Conservation (phyloP, 2,797 vertebrate genomes). For the Paramormyrops hopkinsi region DNA sequence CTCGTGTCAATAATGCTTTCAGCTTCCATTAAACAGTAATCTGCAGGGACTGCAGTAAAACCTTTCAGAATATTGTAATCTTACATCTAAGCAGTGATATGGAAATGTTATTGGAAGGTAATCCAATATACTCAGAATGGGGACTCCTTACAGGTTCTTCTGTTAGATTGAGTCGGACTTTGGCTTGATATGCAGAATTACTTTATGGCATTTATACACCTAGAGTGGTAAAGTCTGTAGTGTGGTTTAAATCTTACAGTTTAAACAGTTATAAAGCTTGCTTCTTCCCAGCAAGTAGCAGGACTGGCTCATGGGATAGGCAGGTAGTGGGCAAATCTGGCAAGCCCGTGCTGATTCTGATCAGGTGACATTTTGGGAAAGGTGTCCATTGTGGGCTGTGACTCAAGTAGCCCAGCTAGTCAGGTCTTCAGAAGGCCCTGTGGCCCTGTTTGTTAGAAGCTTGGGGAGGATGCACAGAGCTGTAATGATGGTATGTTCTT, state of each 20-base stretch:
- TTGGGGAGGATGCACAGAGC: not conserved
- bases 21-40: not conserved
- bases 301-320: not conserved
- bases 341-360: not conserved
- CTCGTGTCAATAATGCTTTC: not conserved
- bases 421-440: not conserved
- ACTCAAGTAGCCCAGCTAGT: not conserved
- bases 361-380: not conserved
- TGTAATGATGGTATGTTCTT: not conserved
- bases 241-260: not conserved
- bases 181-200: not conserved
- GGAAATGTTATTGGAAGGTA: not conserved
- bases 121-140: not conserved
- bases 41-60: not conserved
- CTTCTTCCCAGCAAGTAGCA: not conserved
- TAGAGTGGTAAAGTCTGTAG: not conserved
- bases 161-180: not conserved
- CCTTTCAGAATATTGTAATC: not conserved
- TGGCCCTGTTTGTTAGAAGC: not conserved
- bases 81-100: not conserved
- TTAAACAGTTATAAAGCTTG: not conserved
- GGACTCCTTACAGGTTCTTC: not conserved
- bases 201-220: not conserved
- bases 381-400: not conserved
- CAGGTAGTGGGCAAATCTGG: not conserved